These are phyloP conservation scores for Molossus alvarezi DNA, from an alignment of 2,797 vertebrate species.

Conservation along the genomic window DNA sequence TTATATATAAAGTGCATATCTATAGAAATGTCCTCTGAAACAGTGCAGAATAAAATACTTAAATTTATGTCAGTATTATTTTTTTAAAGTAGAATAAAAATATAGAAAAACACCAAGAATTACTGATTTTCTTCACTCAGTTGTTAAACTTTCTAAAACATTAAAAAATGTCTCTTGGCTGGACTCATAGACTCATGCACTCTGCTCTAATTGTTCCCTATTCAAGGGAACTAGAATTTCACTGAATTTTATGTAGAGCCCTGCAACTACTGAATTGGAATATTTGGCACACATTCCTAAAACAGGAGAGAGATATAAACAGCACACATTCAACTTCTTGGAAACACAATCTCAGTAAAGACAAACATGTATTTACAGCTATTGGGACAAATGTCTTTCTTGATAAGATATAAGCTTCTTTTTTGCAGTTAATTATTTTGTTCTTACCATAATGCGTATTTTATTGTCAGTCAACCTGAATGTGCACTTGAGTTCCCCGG, in stretches of 20 bases:
- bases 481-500: neutral
- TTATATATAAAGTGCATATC: neutral
- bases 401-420: neutral
- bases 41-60: neutral
- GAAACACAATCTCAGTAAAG: neutral
- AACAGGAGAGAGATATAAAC: conserved; percentile 52
- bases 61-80: neutral
- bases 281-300: neutral
- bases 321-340: conserved; percentile 51
- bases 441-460: conserved; percentile 52
- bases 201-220: conserved; percentile 49
- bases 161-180: conserved; percentile 46
- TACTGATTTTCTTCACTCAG: conserved; percentile 36
- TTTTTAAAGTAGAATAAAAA: conserved; percentile 51
- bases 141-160: conserved; percentile 54
- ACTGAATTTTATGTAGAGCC: conserved; percentile 36
- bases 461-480: neutral
- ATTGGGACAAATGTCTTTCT: neutral
- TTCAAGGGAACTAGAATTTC: conserved; percentile 34
- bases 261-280: conserved; percentile 60
- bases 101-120: neutral
- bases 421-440: conserved; percentile 47
- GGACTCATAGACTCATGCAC: neutral
- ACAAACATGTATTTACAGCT: neutral
- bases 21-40: neutral